Evolutionary conservation across 2,888 invertebrate genomes (phyloP).

Genomic region (Zaprionus bogoriensis): DNA sequence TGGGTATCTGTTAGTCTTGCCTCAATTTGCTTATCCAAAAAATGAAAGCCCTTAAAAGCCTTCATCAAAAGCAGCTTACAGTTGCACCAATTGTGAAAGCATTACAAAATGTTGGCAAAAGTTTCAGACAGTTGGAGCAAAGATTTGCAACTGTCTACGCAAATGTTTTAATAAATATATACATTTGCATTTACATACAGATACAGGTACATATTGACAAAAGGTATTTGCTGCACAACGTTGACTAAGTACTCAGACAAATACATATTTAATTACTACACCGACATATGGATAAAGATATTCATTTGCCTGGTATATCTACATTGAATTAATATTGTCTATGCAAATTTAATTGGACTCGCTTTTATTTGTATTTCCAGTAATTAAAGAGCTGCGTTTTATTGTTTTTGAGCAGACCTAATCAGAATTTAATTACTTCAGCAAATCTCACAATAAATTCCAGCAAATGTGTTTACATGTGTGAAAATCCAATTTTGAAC

Average conservation of each 20-base stretch:
- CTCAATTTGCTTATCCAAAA: neutral
- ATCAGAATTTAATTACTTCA: neutral
- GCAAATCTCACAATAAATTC: too few relatives aligned
- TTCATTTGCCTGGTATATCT: too few relatives aligned
- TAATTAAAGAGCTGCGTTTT: neutral
- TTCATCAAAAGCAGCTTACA: conserved; percentile 1
- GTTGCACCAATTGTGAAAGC: neutral
- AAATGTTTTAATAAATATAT: too few relatives aligned
- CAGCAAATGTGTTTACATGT: neutral
- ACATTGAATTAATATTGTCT: neutral
- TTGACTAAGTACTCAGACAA: neutral
- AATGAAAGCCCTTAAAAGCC: neutral
- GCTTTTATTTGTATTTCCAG: neutral
- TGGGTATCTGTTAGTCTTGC: neutral
- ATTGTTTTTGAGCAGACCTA: neutral
- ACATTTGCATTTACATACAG: neutral
- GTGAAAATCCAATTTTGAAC: too few relatives aligned
- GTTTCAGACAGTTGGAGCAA: neutral
- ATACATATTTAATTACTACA: conserved; percentile 3
- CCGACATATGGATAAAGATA: neutral
- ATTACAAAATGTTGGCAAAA: conserved; percentile 1
- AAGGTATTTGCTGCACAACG: conserved; percentile 4
- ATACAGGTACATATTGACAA: neutral
- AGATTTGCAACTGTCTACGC: neutral
- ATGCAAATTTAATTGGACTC: neutral